These are phyloP conservation scores for Dicyrtoma fusca DNA, from an alignment of 2,888 invertebrate species.

Conservation along the genomic window DNA sequence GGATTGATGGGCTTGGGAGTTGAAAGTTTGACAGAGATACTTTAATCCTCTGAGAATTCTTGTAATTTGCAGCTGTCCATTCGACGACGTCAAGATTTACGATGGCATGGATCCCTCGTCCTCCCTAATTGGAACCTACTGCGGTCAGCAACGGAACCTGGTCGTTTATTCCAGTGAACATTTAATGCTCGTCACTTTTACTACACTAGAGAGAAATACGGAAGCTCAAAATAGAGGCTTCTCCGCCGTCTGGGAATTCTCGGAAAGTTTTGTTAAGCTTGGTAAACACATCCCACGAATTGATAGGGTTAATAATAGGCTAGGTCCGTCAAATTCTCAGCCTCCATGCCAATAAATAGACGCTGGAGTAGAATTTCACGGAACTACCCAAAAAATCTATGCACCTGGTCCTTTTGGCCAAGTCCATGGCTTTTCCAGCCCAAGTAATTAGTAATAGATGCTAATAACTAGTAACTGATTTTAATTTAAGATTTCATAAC, in stretches of 20 bases:
- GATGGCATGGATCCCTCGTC: conserved; percentile 89
- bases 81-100: conserved; percentile 96
- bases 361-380: background rate
- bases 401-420: background rate
- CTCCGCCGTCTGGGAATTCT: conserved; percentile 98
- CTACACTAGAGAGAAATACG: conserved; percentile 85
- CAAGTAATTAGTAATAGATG: no score
- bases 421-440: no score
- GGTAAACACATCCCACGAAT: conserved; percentile 66
- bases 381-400: background rate
- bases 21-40: no score
- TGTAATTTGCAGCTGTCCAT: conserved; percentile 81
- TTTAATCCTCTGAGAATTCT: background rate
- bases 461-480: background rate
- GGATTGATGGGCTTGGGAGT: no score
- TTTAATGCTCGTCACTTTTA: conserved; percentile 87
- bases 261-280: conserved; percentile 96
- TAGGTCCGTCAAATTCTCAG: background rate
- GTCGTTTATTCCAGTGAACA: conserved; percentile 93
- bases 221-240: conserved; percentile 97
- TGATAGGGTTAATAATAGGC: conserved; percentile 33
- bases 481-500: conserved; percentile 77
- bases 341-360: conserved; percentile 19
- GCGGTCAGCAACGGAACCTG: conserved; percentile 94
- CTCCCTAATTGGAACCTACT: conserved; percentile 93